Conservation (phyloP, 2,888 invertebrate species). For the Nymphalis c-album region DNA sequence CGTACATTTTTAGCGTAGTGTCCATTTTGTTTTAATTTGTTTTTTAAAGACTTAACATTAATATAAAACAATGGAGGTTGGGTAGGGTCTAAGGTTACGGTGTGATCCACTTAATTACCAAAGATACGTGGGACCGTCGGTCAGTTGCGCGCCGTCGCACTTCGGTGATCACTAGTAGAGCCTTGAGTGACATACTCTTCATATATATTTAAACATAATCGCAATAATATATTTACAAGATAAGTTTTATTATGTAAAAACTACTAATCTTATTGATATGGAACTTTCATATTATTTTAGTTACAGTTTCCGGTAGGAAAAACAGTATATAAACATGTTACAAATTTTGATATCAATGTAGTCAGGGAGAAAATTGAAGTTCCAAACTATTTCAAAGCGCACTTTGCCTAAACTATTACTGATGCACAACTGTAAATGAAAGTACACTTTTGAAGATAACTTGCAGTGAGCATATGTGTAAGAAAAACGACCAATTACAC, state of each 20-base stretch:
- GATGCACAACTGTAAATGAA: no score
- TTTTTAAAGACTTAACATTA: neutral
- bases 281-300: neutral
- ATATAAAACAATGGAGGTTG: slow-evolving; percentile 28
- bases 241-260: neutral
- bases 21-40: neutral
- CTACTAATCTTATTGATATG: no score
- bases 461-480: no score
- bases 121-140: slow-evolving; percentile 36
- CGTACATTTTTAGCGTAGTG: no score
- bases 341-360: no score
- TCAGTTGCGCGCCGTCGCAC: slow-evolving; percentile 44
- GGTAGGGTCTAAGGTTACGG: slow-evolving; percentile 47
- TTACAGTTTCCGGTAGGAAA: no score
- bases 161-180: slow-evolving; percentile 50
- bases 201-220: slow-evolving; percentile 30
- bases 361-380: no score
- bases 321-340: no score
- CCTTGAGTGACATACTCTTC: slow-evolving; percentile 52
- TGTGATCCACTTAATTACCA: slow-evolving; percentile 66
- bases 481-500: no score
- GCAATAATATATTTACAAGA: slow-evolving; percentile 42
- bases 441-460: no score
- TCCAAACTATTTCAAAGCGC: no score
- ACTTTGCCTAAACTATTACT: no score